Base-by-base conservation (phyloP, 1,140 invertebrate genomes). In the Drosophila setifemur region DNA sequence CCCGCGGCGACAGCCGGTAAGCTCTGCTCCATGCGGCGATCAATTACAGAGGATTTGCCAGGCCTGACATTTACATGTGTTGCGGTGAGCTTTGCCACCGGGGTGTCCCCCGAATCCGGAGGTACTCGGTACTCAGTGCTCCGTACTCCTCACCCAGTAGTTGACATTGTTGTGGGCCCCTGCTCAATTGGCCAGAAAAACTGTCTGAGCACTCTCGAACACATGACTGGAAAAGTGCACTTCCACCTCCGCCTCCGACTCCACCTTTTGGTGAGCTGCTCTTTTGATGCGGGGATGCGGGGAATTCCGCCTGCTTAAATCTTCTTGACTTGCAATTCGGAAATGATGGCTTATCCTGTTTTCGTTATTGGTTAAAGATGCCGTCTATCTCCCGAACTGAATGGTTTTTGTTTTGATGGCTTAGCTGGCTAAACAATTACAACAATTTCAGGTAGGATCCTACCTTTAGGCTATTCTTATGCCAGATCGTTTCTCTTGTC, bases 231-330 rank as follows among this genome's bases (percentile, higher is more conserved):
- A 83, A 83, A 81, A 77, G 53, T 83, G 78, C 63, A 77, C 58
- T 63, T 44, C 16, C 33, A 40, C 35, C 33, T 53, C 1, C 31
- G 14, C 12, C 12, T 31, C 3, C 9, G 29, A 31, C 14, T 33
- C 4, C 26, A 6, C 66, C 54, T 49, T 53, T 61, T 42, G 11
- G n/a, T 7, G 25, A 9, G 33, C 26, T 67, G 45, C 35, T 29
- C 29, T 49, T 61, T 63, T 64, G 45, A 28, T 63, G 55, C 39
- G 31, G n/a, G n/a, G n/a, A 25, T 73, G 54, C 52, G 54, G 85
- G 83, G 85, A 88, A 88, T 88, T 88, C 85, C 85, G 85, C 85
- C 40, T 88, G 69, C 85, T 81, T 88, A 85, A 73, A 76, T 88
- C 86, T 52, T 74, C 82, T 88, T 89, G 86, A 88, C 86, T 88